phyloP scores from a whole-genome alignment of 2,797 vertebrate genomes.

The Pseudotriccus pelzelni region DNA sequence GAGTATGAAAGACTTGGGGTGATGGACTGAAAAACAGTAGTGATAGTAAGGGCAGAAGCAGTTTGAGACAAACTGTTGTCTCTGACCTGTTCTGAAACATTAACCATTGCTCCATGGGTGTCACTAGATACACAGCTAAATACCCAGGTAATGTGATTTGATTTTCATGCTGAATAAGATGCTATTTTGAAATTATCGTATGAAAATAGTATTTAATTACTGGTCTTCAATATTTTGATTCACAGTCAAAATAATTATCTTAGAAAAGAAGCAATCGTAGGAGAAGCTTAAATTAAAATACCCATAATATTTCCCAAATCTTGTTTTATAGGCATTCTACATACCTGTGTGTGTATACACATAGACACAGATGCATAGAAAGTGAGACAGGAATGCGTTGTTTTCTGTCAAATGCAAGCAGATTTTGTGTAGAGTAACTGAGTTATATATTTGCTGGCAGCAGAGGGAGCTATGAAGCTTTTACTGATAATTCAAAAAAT shows the following conservation, averaged over 20 bases:
- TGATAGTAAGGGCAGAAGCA: not conserved
- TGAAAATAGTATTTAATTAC: not conserved
- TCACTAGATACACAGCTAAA: not conserved
- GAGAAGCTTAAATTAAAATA: not conserved
- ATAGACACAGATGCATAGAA: fast-evolving
- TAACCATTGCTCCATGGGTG: fast-evolving
- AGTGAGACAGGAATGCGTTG: fast-evolving
- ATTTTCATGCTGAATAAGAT: not conserved
- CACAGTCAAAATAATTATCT: not conserved
- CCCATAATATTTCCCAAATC: not conserved
- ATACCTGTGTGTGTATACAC: not conserved
- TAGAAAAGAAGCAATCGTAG: not conserved
- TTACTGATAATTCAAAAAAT: not conserved
- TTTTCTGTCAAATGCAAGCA: not conserved
- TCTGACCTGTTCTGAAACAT: not conserved
- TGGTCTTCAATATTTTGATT: not conserved
- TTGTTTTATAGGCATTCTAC: not conserved
- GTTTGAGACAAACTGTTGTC: not conserved
- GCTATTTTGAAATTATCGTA: not conserved
- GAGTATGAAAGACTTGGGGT: not conserved
- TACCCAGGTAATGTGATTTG: not conserved
- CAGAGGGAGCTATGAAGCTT: slow-evolving; percentile 51
- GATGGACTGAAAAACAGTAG: not conserved
- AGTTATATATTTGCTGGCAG: not conserved
- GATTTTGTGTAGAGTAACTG: not conserved